These are phyloP conservation scores for Melanogrammus aeglefinus DNA, from an alignment of 2,797 vertebrate genomes.

Conservation along the genomic window DNA sequence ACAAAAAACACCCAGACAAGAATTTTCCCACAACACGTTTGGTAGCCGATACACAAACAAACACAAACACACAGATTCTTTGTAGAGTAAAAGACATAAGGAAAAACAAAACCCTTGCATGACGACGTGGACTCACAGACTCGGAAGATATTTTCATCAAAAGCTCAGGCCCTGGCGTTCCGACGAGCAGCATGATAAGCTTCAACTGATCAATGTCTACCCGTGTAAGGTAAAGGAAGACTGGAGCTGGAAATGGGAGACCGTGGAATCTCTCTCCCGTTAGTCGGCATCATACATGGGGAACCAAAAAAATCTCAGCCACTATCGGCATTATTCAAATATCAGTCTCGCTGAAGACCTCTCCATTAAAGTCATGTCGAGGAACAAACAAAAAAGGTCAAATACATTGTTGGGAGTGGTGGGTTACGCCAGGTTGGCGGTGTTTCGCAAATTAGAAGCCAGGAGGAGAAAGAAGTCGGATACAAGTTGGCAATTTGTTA, in stretches of 20 bases:
- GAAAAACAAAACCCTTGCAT: conserved; percentile 33
- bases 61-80: not conserved
- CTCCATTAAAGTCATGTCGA: not conserved
- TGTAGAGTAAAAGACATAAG: conserved; percentile 24
- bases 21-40: conserved; percentile 13
- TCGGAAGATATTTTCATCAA: conserved; percentile 99
- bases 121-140: conserved; percentile 87
- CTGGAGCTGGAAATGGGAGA: conserved; percentile 41
- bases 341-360: not conserved
- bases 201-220: conserved; percentile 99
- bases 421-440: not conserved
- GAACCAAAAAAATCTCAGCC: conserved; percentile 25
- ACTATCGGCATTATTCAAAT: conserved; percentile 14
- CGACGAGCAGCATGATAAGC: conserved; percentile 99
- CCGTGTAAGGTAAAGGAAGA: conserved; percentile 95
- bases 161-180: conserved; percentile 96
- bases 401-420: not conserved
- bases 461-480: not conserved
- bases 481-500: not conserved
- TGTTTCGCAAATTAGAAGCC: not conserved
- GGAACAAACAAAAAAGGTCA: not conserved
- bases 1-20: conserved; percentile 30
- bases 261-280: conserved; percentile 27
- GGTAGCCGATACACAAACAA: conserved; percentile 37
- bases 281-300: conserved; percentile 23